phyloP scores from a whole-genome alignment of 2,888 invertebrate species.

The Teinopalpus imperialis region DNA sequence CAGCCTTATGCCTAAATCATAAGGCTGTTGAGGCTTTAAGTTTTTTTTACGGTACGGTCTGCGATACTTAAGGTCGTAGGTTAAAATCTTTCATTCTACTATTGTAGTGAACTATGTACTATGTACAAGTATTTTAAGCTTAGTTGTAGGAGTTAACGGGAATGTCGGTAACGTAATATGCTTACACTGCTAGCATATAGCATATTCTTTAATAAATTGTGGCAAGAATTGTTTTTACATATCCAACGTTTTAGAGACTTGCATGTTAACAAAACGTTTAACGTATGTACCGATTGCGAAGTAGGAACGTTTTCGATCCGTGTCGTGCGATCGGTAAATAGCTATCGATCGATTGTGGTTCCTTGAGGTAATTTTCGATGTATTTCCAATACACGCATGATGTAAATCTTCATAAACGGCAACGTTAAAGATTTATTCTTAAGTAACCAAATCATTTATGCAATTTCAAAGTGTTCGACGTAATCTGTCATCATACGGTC shows the following conservation, averaged over 20 bases:
- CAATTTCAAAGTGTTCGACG: conserved; percentile 11
- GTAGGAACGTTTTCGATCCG: conserved; percentile 6
- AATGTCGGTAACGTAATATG: too few species aligned
- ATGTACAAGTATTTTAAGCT: too few species aligned
- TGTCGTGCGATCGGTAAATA: conserved; percentile 12
- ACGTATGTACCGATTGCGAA: conserved; percentile 7
- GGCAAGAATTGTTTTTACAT: neutral
- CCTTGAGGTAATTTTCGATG: conserved; percentile 8
- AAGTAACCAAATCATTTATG: conserved; percentile 13
- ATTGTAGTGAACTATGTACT: too few species aligned
- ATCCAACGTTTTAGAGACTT: neutral
- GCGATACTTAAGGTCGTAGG: too few species aligned
- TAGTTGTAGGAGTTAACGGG: too few species aligned
- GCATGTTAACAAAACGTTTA: conserved; percentile 10
- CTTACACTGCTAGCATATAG: too few species aligned
- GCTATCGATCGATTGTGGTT: conserved; percentile 10
- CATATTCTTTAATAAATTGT: too few species aligned
- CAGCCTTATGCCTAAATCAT: too few species aligned
- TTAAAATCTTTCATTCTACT: too few species aligned
- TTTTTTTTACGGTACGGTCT: too few species aligned
- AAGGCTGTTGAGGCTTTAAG: too few species aligned
- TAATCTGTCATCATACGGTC: conserved; percentile 7
- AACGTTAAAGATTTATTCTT: conserved; percentile 20
- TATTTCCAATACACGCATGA: conserved; percentile 17
- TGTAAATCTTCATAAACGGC: conserved; percentile 17